Percentiles rank a stretch among this genome's conserved stretches.
phyloP scores from a whole-genome alignment of 1,140 invertebrate species.

The Cydia fagiglandana region DNA sequence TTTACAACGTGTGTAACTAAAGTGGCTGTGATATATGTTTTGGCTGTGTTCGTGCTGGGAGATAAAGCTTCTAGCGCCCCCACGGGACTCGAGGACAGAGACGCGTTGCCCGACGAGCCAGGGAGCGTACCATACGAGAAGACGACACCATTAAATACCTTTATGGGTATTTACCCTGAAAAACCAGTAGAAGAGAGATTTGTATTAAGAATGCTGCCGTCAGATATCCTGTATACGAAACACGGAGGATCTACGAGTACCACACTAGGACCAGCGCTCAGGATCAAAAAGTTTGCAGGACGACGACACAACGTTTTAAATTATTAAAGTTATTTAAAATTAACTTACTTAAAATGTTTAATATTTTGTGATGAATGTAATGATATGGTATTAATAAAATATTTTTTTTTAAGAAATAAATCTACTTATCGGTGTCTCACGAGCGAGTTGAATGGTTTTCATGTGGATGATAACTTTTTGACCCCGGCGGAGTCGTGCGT shows the following conservation, averaged over 20 bases:
- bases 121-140: not conserved
- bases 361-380: not conserved
- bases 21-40: not conserved
- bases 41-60: not conserved
- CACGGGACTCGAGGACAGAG: not conserved
- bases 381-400: not conserved
- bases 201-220: constrained; percentile 7
- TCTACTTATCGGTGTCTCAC: constrained; percentile 9
- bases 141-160: not conserved
- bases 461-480: not conserved
- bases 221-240: not conserved
- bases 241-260: not conserved
- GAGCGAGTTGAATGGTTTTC: not conserved
- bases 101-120: constrained; percentile 8
- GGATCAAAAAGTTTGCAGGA: not conserved
- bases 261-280: not conserved
- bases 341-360: not conserved
- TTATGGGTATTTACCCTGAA: not conserved
- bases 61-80: not conserved
- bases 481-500: not conserved
- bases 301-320: not conserved
- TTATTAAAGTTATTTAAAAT: not conserved
- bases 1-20: not conserved
- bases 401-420: constrained; percentile 4
- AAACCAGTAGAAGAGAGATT: constrained; percentile 14